Evolutionary conservation across 2,888 invertebrate genomes (phyloP).

Genomic region (Willowsia nigromaculata): DNA sequence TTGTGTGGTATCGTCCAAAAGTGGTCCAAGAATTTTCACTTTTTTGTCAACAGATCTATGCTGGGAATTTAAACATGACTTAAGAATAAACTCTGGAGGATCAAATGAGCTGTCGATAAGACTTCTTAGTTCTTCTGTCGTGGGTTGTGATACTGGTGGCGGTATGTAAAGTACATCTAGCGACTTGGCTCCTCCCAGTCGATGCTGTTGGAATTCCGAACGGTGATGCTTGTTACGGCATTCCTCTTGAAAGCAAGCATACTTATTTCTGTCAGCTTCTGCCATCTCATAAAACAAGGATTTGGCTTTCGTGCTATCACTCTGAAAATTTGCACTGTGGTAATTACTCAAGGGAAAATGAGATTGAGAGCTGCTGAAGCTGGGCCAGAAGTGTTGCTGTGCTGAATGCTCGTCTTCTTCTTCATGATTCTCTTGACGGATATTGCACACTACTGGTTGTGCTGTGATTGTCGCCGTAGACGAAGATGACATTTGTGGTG

Average conservation of each 20-base stretch:
- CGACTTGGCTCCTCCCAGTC: conserved; percentile 35
- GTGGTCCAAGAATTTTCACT: conserved; percentile 66
- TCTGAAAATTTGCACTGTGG: conserved; percentile 18
- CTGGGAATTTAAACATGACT: conserved; percentile 49
- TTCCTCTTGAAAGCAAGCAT: conserved; percentile 28
- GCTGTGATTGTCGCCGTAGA: conserved; percentile 46
- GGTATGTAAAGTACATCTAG: conserved; percentile 41
- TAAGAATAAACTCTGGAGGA: conserved; percentile 62
- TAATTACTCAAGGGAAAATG: conserved; percentile 4
- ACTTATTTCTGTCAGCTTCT: conserved; percentile 54
- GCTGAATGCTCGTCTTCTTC: not conserved
- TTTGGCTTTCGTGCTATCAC: conserved; percentile 55
- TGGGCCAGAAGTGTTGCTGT: conserved; percentile 52
- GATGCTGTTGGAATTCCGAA: not conserved
- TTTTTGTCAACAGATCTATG: conserved; percentile 52
- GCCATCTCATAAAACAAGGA: conserved; percentile 64
- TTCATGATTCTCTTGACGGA: not conserved
- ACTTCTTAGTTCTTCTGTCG: conserved; percentile 48
- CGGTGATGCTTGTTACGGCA: not conserved
- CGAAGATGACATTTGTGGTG: conserved; percentile 25
- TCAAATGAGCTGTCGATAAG: conserved; percentile 65
- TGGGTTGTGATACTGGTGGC: not conserved
- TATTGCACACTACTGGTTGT: not conserved
- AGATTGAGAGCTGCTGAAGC: conserved; percentile 36
- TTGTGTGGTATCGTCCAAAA: conserved; percentile 74